Evolutionary conservation across 2,888 invertebrate genomes (phyloP), one percentile per base, ranked within the genome.

Genomic region (Crematogaster levior): DNA sequence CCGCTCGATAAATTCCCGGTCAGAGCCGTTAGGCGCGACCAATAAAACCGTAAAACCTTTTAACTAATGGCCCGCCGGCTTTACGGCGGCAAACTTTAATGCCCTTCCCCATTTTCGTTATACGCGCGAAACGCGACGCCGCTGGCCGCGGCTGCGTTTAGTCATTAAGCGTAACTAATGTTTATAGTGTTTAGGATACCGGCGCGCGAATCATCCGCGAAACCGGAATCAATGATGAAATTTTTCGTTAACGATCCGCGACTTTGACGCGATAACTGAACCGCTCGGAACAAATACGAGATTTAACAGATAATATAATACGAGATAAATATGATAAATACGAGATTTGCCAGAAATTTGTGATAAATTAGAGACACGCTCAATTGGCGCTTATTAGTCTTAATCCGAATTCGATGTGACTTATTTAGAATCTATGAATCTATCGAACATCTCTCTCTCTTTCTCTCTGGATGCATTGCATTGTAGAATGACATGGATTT

Each of bases 31-130:
- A 89, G 87, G 83, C 85, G 87, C 85, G 86, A 79, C 91, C 91
- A 89, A 91, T 91, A 91, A 92, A 92, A 89, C 86, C 88, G 89
- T 84, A 89, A 89, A 91, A 89, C 88, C 90, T 90, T 91, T 89
- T 90, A 91, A 91, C 90, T 91, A 90, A 91, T 91, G 91, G 89
- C 82, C 72, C 80, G 82, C 70, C 79, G 77, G 86, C 83, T 86
- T 85, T 85, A 81, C 85, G 83, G 79, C 66, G 56, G 80, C 81
- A 63, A 87, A 87, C 86, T 90, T 86, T 89, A 89, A 84, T 89
- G 82, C 73, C 65, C 66, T 15, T 40, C 15, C 66, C 63, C 75
- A 27, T 70, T 84, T 75, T 84, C 83, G 74, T 82, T 75, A 53
- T 81, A 85, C 79, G 65, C 80, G 65, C 43, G 79, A 51, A 48